phyloP scores from a whole-genome alignment of 2,888 invertebrate genomes.

The Drosophila rellima region DNA sequence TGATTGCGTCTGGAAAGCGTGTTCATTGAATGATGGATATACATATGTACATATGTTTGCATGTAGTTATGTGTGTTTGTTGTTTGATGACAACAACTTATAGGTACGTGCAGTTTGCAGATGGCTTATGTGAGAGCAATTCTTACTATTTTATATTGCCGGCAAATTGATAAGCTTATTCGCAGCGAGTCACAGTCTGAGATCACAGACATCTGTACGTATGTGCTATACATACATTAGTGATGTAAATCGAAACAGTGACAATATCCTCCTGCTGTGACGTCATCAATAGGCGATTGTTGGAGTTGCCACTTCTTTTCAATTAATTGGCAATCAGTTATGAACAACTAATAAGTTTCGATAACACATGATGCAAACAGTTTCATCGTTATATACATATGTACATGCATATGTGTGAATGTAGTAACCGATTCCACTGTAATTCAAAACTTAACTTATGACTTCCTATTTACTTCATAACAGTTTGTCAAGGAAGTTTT shows the following conservation, averaged over 20 bases:
- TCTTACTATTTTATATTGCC: conserved; percentile 27
- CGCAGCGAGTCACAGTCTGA: conserved; percentile 8
- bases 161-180: conserved; percentile 42
- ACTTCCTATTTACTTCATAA: conserved; percentile 62
- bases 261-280: conserved; percentile 8
- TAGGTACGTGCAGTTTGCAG: conserved; percentile 54
- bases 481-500: background rate
- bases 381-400: conserved; percentile 11
- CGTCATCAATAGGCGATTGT: conserved; percentile 9
- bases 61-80: conserved; percentile 33
- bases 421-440: conserved; percentile 23
- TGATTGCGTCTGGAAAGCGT: conserved; percentile 14
- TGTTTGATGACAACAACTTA: conserved; percentile 72
- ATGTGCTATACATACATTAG: no score
- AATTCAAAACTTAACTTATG: conserved; percentile 56
- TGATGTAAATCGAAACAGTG: no score
- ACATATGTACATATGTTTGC: background rate
- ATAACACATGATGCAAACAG: conserved; percentile 22
- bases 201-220: conserved; percentile 1
- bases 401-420: no score
- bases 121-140: conserved; percentile 10
- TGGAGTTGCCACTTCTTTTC: conserved; percentile 17
- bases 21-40: conserved; percentile 10
- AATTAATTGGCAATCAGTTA: conserved; percentile 17
- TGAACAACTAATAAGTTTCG: conserved; percentile 14